These are phyloP conservation scores for Dasysyrphus tricinctus DNA, from an alignment of 2,888 invertebrate species.

Conservation along the genomic window DNA sequence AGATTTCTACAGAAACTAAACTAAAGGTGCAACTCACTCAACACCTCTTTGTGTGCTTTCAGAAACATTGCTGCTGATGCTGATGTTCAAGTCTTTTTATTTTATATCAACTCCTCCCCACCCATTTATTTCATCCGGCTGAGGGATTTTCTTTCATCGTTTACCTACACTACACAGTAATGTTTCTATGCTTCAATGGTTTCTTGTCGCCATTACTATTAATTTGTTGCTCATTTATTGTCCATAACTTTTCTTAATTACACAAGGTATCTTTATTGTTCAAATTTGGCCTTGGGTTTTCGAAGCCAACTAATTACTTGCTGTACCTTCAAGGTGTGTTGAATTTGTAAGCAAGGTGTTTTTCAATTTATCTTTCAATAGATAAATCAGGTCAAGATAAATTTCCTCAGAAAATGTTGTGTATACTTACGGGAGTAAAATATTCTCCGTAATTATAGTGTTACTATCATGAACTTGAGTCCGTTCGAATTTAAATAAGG, in stretches of 20 bases:
- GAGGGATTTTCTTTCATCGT: slow-evolving; percentile 1
- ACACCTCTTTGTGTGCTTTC: slow-evolving; percentile 8
- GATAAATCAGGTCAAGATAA: too few relatives aligned
- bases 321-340: neutral
- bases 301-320: slow-evolving; percentile 30
- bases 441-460: too few relatives aligned
- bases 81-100: neutral
- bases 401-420: too few relatives aligned
- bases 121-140: neutral
- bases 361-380: too few relatives aligned
- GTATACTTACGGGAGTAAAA: too few relatives aligned
- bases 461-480: too few relatives aligned
- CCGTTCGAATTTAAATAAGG: too few relatives aligned
- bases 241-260: slow-evolving; percentile 29
- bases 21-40: neutral
- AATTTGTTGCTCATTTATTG: slow-evolving; percentile 29
- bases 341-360: neutral
- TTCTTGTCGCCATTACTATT: slow-evolving; percentile 32
- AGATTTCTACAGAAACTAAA: neutral
- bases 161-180: neutral
- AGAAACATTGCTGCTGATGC: neutral
- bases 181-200: slow-evolving; percentile 26
- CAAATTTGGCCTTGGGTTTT: slow-evolving; percentile 23
- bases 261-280: slow-evolving; percentile 12
- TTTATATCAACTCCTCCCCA: neutral